Conservation (phyloP, 1,140 invertebrate genomes). For the Pteromalus puparum region DNA sequence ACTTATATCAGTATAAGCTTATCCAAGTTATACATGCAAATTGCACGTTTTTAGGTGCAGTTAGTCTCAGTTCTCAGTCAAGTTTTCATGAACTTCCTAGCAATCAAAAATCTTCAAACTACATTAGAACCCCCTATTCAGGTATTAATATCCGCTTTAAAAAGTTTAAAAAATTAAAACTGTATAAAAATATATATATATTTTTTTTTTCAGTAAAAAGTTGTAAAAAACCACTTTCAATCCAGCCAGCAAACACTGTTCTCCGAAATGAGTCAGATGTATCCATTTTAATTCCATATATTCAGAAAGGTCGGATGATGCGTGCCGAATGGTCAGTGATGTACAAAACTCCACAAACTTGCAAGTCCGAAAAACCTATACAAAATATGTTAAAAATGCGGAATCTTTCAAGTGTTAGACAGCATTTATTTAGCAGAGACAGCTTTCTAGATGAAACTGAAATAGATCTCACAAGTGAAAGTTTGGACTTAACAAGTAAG, state of each 20-base stretch:
- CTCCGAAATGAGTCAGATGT: constrained; percentile 62
- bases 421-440: constrained; percentile 72
- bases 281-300: constrained; percentile 70
- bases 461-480: constrained; percentile 63
- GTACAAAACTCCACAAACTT: constrained; percentile 69
- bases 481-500: constrained; percentile 69
- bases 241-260: constrained; percentile 67
- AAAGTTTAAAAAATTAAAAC: constrained; percentile 6
- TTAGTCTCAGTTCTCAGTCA: constrained; percentile 60
- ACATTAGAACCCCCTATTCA: constrained; percentile 71
- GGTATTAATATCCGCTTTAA: constrained; percentile 56
- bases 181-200: background rate
- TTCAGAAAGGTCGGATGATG: constrained; percentile 67
- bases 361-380: constrained; percentile 43
- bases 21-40: background rate
- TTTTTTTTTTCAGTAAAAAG: constrained; percentile 64
- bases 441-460: constrained; percentile 62
- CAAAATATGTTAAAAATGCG: constrained; percentile 55
- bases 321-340: constrained; percentile 70
- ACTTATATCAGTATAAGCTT: background rate
- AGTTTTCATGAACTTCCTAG: constrained; percentile 57
- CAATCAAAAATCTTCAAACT: constrained; percentile 62
- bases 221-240: constrained; percentile 68
- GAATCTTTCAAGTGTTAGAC: constrained; percentile 66
- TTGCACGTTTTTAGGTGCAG: constrained; percentile 49